Conservation (phyloP, 2,888 invertebrate species). For the Alloplasta piceator region DNA sequence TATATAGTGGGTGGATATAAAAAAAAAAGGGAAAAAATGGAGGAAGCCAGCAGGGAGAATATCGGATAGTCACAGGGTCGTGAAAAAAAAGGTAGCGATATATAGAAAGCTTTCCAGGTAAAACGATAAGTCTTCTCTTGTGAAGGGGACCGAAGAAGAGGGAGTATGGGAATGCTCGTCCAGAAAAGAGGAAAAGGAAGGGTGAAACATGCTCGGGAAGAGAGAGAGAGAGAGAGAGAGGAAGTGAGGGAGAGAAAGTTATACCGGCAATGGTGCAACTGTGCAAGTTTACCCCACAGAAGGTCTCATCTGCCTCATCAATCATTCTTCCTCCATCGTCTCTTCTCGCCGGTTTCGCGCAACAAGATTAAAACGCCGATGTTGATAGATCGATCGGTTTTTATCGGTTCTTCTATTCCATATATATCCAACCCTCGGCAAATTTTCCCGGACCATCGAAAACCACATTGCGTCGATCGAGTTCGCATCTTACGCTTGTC, state of each 20-base stretch:
- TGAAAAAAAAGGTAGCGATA: conserved; percentile 19
- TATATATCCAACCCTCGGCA: conserved; percentile 10
- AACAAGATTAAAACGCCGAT: conserved; percentile 66
- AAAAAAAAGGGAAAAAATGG: conserved; percentile 27
- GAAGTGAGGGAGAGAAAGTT: conserved; percentile 16
- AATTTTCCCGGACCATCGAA: conserved; percentile 29
- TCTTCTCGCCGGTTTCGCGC: conserved; percentile 46
- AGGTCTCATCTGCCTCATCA: conserved; percentile 60
- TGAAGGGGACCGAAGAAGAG: not conserved
- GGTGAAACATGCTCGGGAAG: conserved; percentile 5
- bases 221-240: conserved; percentile 17
- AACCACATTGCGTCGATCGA: not conserved
- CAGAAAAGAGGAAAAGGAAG: conserved; percentile 23
- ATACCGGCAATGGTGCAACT: conserved; percentile 16
- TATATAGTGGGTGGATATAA: not conserved
- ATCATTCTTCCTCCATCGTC: conserved; percentile 63
- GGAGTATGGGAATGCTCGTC: conserved; percentile 32
- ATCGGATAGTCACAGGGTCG: conserved; percentile 51
- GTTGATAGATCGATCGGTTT: conserved; percentile 64
- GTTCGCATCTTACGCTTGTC: too few relatives aligned
- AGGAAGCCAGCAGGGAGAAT: conserved; percentile 49
- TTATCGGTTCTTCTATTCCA: conserved; percentile 38
- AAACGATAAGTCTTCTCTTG: conserved; percentile 59
- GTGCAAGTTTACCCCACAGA: conserved; percentile 46
- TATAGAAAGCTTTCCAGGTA: conserved; percentile 45